Evolutionary conservation across 2,113 vertebrate genomes (phyloP), one percentile per base, ranked within the genome.

Genomic region (Ardeotis arabs): DNA sequence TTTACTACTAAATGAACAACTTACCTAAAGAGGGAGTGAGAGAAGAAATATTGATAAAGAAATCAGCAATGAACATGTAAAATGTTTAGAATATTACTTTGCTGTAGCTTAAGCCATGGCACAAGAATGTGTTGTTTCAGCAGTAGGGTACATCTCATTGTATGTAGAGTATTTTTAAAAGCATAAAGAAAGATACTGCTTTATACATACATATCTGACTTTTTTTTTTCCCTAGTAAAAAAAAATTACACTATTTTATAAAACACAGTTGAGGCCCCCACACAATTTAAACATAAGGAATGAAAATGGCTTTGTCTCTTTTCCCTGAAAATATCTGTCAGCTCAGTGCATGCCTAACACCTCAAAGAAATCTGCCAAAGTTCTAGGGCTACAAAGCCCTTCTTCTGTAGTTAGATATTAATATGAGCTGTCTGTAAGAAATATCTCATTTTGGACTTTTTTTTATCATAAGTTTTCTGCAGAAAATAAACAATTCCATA

Each of bases 1-100:
- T 96, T 98, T 98, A 95, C 89, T 97, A 73, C 84, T 97, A 96
- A 97, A 97, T 97, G 91, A 97, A 83, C n/a, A 96, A 41, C 97
- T 97, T 95, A 96, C 60, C 78, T 96, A 96, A 95, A 95, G 64
- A 89, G 6, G 29, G 6, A 87, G 8, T 77, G 44, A 83, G 69
- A 91, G 52, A n/a, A 29, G 7, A 78, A 92, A 84, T 68, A 93
- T 23, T 39, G 58, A 86, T 60, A 93, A 67, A 92, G 50, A 44
- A 93, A 96, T 81, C 92, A 86, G 22, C 27, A 97, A 12, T 23
- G 14, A 85, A 81, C 4, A 21, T 23, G 35, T 47, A 45, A 93
- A 87, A 92, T 82, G 2, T 22, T 80, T 52, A 37, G 73, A 78
- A 82, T 85, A 59, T 31, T 80, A 63, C 19, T 89, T 93, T 47